Base-by-base conservation (phyloP, 2,113 vertebrate genomes). In the Dissostichus mawsoni region DNA sequence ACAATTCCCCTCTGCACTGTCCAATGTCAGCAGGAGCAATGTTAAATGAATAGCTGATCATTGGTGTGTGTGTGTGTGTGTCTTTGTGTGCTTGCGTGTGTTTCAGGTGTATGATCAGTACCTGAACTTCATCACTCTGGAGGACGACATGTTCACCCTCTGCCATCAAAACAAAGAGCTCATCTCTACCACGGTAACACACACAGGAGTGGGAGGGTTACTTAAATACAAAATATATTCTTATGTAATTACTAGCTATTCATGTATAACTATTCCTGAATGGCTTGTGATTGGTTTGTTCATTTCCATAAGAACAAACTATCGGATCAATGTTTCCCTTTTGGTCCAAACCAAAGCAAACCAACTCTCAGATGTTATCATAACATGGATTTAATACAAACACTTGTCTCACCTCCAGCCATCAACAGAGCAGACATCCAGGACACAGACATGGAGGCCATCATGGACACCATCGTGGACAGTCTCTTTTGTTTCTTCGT, bases 401-500 rank as follows among this genome's bases (percentile, higher is more conserved):
- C 14, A 0, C 16, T 3, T 48, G 11, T 58, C 23, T 59, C 8
- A 0, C 74, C 67, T 52, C 59, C 84, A 96, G 98, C 98, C 81
- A 98, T 99, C 88, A 99, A 99, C 90, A 95, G 96, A 90, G 94
- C 97, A 75, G 98, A 99, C 91, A 96, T 98, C 89, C 96, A 96
- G 78, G 98, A 99, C 93, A 98, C 98, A 0, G 98, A 99, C 89
- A 97, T 99, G 97, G 98, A 99, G 89, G 95, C 95, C 56, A 97
- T 99, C 91, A 99, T 99, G 98, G 98, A 99, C 93, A 98, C 97
- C 57, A 96, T 99, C 81, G 98, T 99, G 87, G 98, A 99, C 91
- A 98, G 97, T 74, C 97, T 99, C 62, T 99, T 99, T 94, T 99
- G 98, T 84, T 99, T 99, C 93, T 99, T 99, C 91, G 98, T 99